Base-by-base conservation (phyloP, 2,888 invertebrate genomes). In the Pollenia angustigena region DNA sequence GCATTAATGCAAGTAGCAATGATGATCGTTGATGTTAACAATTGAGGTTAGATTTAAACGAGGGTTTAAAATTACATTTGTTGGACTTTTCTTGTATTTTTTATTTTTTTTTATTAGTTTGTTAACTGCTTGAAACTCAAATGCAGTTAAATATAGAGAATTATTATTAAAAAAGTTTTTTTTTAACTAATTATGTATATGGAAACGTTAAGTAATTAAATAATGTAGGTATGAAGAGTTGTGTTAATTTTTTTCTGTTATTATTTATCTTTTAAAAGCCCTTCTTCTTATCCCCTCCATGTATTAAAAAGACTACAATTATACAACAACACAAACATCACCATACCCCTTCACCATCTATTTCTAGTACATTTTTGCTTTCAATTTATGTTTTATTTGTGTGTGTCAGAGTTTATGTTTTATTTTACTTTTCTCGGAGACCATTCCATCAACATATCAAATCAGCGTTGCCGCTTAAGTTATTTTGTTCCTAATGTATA, bases 311-410 rank as follows among this genome's bases (percentile, higher is more conserved):
- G 11, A 44, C 62, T 42, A 40, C 32, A 32, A 32, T 32, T 32
- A 32, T 32, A 58, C 14, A 64, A 46, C 46, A 18, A 18, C 46
- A 46, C 46, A 62, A 4, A 44, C 42, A 54, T 6, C 12, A 58
- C 4, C 23, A 14, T 23, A 1, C 66, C 48, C 10, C 54, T 10
- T 32, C 18, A 12, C 42, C 32, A 9, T 23, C n/a, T n/a, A 52
- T 40, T 71, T 71, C 18, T 78, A 14, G 1, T 58, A 48, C 32
- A 32, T 82, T 14, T 76, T 71, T 71, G 32, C 72, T 78, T 78
- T 85, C 62, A 74, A 81, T 78, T 78, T 64, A 72, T 62, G 50
- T 81, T 64, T 66, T 71, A 11, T 12, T 42, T 46, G n/a, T 46
- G 44, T 54, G 1, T 10, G 18, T 42, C 9, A 8, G 16, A 50